These are phyloP conservation scores for Phyllostomus discolor DNA, from an alignment of 2,113 vertebrate species.

Conservation along the genomic window DNA sequence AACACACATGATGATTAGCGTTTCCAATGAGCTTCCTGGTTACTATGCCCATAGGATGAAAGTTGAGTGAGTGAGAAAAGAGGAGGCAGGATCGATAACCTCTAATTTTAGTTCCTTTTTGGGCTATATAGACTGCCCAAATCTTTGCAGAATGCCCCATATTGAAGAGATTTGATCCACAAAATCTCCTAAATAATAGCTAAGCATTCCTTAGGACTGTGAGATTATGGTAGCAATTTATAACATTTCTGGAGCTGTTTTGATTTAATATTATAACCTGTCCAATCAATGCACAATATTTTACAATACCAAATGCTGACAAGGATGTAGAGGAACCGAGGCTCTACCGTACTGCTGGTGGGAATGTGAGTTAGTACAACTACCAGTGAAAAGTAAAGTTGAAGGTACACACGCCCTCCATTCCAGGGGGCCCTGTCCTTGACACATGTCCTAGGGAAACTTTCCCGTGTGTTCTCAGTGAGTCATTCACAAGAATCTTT, in stretches of 20 bases:
- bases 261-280: neutral
- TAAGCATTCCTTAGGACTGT: neutral
- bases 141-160: neutral
- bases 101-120: neutral
- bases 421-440: neutral
- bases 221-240: neutral
- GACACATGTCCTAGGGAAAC: neutral
- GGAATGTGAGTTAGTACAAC: neutral
- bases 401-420: neutral
- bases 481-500: neutral
- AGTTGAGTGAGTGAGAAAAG: neutral
- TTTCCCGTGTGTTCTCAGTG: neutral
- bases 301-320: neutral
- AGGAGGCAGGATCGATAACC: neutral
- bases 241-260: neutral
- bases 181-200: neutral
- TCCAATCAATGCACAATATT: neutral
- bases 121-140: neutral
- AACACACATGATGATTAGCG: neutral
- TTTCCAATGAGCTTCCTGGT: neutral
- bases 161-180: neutral
- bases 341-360: neutral
- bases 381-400: neutral
- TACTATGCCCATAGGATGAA: neutral
- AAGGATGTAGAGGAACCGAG: neutral